Percentiles rank a stretch among this genome's conserved stretches.
Conservation (phyloP, 2,797 vertebrate genomes). For the Spinus olivaceus region DNA sequence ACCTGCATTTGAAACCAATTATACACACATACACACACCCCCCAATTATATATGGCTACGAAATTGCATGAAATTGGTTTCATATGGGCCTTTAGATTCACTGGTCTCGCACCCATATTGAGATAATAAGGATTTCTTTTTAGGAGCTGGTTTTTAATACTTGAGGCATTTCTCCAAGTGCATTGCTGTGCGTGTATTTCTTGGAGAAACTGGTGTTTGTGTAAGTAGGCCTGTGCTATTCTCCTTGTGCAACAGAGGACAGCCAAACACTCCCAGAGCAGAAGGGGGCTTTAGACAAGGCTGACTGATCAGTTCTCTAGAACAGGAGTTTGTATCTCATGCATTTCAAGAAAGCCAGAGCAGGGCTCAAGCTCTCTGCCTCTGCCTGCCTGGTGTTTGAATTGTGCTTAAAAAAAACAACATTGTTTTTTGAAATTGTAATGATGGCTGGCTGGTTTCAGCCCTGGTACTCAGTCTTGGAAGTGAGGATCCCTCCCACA, state of each 20-base stretch:
- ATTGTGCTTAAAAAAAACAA: background rate
- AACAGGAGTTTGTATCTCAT: background rate
- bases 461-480: background rate
- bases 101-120: constrained; percentile 57
- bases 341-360: background rate
- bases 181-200: constrained; percentile 51
- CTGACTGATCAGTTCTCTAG: background rate
- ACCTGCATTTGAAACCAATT: constrained; percentile 70
- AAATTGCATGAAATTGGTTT: constrained; percentile 70
- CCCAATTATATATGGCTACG: constrained; percentile 48
- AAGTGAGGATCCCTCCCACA: background rate
- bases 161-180: constrained; percentile 65
- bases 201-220: constrained; percentile 56
- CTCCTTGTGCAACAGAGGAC: constrained; percentile 1
- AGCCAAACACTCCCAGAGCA: background rate
- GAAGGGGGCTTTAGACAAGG: background rate
- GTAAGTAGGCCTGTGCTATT: constrained; percentile 13
- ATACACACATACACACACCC: constrained; percentile 13
- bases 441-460: background rate
- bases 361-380: background rate
- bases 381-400: background rate
- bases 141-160: constrained; percentile 52
- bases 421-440: background rate
- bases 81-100: constrained; percentile 57
- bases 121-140: constrained; percentile 72